These are phyloP conservation scores for Drosophila melanogaster DNA, from an alignment of 1,140 invertebrate species.

Conservation along the genomic window Release_6_plus_ISO1_MT NT_037436.4:14478001-14478500, in stretches of 20 bases:
- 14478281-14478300: conserved; percentile 18
- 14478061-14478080: conserved; percentile 3
- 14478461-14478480: conserved; percentile 51
- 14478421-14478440: conserved; percentile 30
- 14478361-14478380: conserved; percentile 43
- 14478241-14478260: neutral
- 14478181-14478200: conserved; percentile 29
- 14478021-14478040: conserved; percentile 48
- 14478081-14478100: conserved; percentile 44
- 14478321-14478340: conserved; percentile 49
- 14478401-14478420: conserved; percentile 44
- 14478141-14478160: conserved; percentile 48
- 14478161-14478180: conserved; percentile 41
- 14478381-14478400: conserved; percentile 41
- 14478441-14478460: neutral
- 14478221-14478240: conserved; percentile 47
- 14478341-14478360: conserved; percentile 49
- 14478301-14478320: conserved; percentile 19
- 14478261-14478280: conserved; percentile 41
- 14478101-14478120: conserved; percentile 36
- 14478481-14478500: conserved; percentile 46
- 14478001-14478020: conserved; percentile 53
- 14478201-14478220: conserved; percentile 24
- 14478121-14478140: conserved; percentile 47
- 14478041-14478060: conserved; percentile 43